Conservation (phyloP, 2,888 invertebrate species). For the Melanchra persicariae region DNA sequence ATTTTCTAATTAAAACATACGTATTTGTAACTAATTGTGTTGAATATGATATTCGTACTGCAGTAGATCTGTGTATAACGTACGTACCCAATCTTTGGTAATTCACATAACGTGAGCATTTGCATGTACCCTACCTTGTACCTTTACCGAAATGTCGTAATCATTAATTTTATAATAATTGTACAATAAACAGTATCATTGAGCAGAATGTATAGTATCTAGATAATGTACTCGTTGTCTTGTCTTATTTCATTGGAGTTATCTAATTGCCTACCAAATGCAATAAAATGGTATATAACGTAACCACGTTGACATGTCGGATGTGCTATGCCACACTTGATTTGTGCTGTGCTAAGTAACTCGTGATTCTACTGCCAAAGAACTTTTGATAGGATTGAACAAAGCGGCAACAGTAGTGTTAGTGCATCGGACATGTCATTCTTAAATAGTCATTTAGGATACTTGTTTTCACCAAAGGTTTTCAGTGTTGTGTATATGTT, state of each 20-base stretch:
- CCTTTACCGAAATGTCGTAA: constrained; percentile 69
- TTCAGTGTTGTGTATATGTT: constrained; percentile 83
- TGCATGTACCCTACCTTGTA: constrained; percentile 75
- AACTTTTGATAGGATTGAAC: constrained; percentile 46
- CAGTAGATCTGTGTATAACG: constrained; percentile 89
- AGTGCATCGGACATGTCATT: constrained; percentile 61
- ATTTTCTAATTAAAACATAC: constrained; percentile 84
- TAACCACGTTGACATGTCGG: constrained; percentile 54
- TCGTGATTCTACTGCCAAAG: constrained; percentile 64
- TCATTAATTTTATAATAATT: constrained; percentile 68
- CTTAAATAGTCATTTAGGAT: constrained; percentile 72
- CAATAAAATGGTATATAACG: constrained; percentile 62
- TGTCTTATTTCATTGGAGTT: constrained; percentile 74
- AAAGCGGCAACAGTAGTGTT: background rate
- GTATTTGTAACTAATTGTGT: constrained; percentile 88
- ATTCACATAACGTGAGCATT: constrained; percentile 77
- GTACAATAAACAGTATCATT: constrained; percentile 62
- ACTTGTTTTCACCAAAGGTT: constrained; percentile 79
- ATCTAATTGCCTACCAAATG: constrained; percentile 65
- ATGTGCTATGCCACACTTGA: constrained; percentile 36
- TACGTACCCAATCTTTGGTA: constrained; percentile 84
- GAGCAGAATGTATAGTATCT: constrained; percentile 76
- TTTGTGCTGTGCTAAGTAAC: constrained; percentile 29
- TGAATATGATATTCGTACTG: constrained; percentile 87
- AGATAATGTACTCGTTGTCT: constrained; percentile 79